Evolutionary conservation across 92 coral and sea anemone species (phyloP), one percentile per base, ranked within the genome.

Genomic region (Bergia sp.): DNA sequence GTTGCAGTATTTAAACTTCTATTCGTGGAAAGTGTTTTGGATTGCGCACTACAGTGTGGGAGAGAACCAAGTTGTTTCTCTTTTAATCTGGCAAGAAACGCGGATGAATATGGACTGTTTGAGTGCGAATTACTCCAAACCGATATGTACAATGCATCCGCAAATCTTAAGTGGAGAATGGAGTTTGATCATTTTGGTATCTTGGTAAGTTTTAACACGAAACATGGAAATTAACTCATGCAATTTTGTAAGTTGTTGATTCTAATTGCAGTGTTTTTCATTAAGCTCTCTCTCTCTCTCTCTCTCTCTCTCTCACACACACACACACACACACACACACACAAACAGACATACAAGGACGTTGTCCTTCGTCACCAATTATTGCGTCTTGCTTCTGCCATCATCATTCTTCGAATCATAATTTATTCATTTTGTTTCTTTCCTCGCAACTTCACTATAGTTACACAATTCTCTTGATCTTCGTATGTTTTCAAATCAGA

Each of bases 121-220:
- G 76, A 65, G 2, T 83, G 86, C 41, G 77, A 83, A 41, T 44
- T 83, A n/a, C 86, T 83, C 4, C 61, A 83, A 44, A 83, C 86
- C 12, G 86, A 83, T 67, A 83, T 83, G 86, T 83, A 83, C 57
- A 83, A 67, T 44, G 73, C 77, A 42, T 83, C 86, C 1, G 40
- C 21, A 66, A 15, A 18, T 83, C 77, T 83, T 44, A 39, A n/a
- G 5, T 13, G 16, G 77, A 83, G 73, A n/a, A 83, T 1, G 77
- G 57, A 83, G 12, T 83, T 83, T 69, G 41, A 83, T 45, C 86
- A 83, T 83, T 83, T 67, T 44, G 36, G 86, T 9, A 83, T 83
- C 50, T 44, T 83, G 86, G 86, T 83, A 83, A 83, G 86, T 83
- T 41, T 76, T 11, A 18, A 20, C 50, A 76, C 38, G 80, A 53